Evolutionary conservation across 2,113 vertebrate genomes (phyloP).

Genomic region (Carettochelys insculpta): DNA sequence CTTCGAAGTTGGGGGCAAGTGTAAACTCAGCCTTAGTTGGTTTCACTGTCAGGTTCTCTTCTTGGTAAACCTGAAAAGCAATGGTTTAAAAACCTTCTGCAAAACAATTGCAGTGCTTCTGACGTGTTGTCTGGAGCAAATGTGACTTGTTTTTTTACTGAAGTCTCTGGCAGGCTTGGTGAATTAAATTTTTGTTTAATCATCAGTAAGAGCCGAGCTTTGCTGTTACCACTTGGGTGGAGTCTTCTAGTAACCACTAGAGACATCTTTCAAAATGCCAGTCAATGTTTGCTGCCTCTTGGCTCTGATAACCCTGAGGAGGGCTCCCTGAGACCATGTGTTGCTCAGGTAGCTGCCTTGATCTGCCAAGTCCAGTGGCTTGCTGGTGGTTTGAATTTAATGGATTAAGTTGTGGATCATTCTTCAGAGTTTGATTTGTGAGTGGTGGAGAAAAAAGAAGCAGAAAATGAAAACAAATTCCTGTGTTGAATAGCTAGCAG

Average conservation of each 20-base stretch:
- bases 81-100: background rate
- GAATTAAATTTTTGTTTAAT: background rate
- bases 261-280: background rate
- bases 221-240: background rate
- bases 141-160: background rate
- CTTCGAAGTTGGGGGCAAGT: too few relatives aligned
- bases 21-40: too few relatives aligned
- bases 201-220: background rate
- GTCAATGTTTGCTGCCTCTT: background rate
- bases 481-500: rapidly evolving
- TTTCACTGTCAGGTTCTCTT: background rate
- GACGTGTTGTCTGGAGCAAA: background rate
- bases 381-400: background rate
- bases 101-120: background rate
- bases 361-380: background rate
- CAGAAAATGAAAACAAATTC: too few relatives aligned
- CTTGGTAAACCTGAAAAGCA: background rate
- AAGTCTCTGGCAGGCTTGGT: background rate
- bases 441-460: too few relatives aligned
- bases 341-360: background rate
- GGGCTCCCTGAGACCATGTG: background rate
- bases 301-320: too few relatives aligned
- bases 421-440: background rate
- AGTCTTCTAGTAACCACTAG: background rate
- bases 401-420: background rate